phyloP scores from a whole-genome alignment of 2,113 vertebrate species.

The Eonycteris spelaea region DNA sequence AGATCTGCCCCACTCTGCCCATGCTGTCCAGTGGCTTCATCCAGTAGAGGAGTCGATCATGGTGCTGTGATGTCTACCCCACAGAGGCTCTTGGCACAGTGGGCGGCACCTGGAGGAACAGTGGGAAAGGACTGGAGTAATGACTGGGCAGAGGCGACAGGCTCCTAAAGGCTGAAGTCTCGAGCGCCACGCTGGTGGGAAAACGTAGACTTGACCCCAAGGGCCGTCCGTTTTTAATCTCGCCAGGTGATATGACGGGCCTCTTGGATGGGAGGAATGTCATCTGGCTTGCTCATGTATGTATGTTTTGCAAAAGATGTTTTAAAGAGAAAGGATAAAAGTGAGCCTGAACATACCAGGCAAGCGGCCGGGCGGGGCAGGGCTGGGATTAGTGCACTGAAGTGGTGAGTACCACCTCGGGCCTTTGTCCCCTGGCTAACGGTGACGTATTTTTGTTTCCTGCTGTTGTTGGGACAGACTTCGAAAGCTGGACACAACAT shows the following conservation, averaged over 20 bases:
- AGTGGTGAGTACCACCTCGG: background rate
- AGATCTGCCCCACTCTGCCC: background rate
- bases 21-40: background rate
- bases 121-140: fast-evolving
- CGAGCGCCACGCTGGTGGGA: fast-evolving
- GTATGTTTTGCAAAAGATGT: background rate
- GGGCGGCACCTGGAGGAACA: background rate
- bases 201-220: background rate
- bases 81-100: fast-evolving
- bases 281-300: background rate
- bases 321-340: background rate
- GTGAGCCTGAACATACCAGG: background rate
- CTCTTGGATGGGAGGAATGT: background rate
- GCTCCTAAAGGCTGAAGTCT: background rate
- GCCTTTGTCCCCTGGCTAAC: fast-evolving
- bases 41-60: background rate
- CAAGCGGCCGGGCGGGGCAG: background rate
- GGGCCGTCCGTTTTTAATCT: background rate
- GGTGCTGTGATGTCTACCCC: background rate
- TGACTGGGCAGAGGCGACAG: fast-evolving
- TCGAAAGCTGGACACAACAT: background rate
- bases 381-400: background rate
- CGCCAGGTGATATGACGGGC: background rate
- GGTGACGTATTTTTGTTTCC: background rate
- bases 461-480: background rate